Conservation (phyloP, 1,140 invertebrate genomes). For the Papilio aristodemus region DNA sequence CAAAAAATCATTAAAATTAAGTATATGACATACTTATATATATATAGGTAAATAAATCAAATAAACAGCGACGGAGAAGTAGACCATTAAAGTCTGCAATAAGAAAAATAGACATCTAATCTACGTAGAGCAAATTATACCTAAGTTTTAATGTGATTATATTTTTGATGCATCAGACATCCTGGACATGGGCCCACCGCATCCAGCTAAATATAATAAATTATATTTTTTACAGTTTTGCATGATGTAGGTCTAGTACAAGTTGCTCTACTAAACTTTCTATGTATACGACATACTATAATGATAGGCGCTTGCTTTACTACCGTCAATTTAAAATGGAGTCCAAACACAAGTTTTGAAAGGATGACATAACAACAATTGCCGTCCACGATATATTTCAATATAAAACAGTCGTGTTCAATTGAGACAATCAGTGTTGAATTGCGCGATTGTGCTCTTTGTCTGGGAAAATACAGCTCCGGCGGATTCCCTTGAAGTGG, state of each 20-base stretch:
- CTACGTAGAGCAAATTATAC: too few species aligned
- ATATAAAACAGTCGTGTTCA: conserved; percentile 38
- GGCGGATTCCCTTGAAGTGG: conserved; percentile 28
- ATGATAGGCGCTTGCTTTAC: not conserved
- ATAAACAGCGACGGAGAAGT: too few species aligned
- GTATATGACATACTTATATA: not conserved
- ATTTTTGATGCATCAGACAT: too few species aligned
- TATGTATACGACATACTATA: not conserved
- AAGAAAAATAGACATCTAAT: too few species aligned
- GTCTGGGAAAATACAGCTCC: not conserved
- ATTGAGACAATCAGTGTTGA: conserved; percentile 60
- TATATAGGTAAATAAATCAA: not conserved
- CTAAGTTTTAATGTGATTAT: too few species aligned
- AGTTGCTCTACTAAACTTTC: not conserved
- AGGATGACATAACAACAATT: conserved; percentile 23
- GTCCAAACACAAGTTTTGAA: conserved; percentile 9
- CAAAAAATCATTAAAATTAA: not conserved
- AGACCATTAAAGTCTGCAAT: too few species aligned
- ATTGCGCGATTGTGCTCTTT: conserved; percentile 35
- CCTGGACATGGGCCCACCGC: too few species aligned
- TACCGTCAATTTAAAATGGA: not conserved
- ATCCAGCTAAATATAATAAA: too few species aligned
- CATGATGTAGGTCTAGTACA: too few species aligned
- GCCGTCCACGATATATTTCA: conserved; percentile 16
- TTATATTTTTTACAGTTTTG: too few species aligned